Base-by-base conservation (phyloP, 2,797 vertebrate species). In the Enteromius mattozi region DNA sequence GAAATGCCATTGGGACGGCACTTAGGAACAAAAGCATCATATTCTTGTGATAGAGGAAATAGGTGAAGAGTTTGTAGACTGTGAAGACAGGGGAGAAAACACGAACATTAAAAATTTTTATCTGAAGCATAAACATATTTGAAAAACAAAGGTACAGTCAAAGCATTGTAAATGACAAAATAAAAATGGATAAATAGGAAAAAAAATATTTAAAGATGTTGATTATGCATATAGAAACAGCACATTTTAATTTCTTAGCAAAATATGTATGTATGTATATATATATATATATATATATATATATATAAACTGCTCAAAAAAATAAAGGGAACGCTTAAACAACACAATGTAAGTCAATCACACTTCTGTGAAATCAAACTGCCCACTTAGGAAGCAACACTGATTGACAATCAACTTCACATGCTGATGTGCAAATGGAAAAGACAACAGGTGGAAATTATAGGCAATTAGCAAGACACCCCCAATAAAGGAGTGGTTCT, bases 11-110 rank as follows among this genome's bases (percentile, higher is more conserved):
- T 24, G 87, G 72, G 13, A 47, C 33, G 1, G 49, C 69, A 75
- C 86, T 84, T 8, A 88, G 72, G 35, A 90, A 8, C 7, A 91
- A 82, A 19, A 84, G 74, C 2, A 19, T 27, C 35, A 78, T 70
- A 42, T 88, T 87, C 54, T 84, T 42, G 81, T 91, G 89, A 85
- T 87, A 85, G 47, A 92, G 90, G 71, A 86, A 80, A 83, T 90
- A 92, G 71, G 82, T 91, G 77, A 91, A 19, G 56, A 92, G 84
- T 82, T 78, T 91, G 88, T 90, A 86, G 63, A 91, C 91, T 92
- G 84, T n/a, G 14, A 45, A 40, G 66, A 80, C 19, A 80, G 24
- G 68, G 33, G 45, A 33, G 21, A 77, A n/a, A 66, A 10, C 35
- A 37, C 8, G 16, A 17, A 65, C 63, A 35, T 35, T 35, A 30